Percentiles rank a stretch among this genome's conserved stretches.
Conservation (phyloP, 2,797 vertebrate genomes). For the Bucorvus abyssinicus region DNA sequence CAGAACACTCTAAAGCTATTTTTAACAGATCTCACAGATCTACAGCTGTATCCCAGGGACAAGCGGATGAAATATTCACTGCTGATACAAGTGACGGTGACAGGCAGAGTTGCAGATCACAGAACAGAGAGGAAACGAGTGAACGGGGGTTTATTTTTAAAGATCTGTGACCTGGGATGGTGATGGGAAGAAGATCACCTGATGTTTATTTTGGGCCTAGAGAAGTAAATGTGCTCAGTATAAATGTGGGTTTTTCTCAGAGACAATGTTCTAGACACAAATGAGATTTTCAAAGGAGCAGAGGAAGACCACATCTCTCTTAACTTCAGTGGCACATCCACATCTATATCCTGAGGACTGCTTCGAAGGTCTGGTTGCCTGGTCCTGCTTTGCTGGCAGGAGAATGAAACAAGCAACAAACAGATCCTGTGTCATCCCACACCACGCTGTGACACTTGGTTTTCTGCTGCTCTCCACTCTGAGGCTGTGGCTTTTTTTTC, state of each 20-base stretch:
- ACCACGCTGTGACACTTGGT: background rate
- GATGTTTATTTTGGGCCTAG: background rate
- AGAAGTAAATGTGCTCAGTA: background rate
- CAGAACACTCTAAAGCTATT: constrained; percentile 11
- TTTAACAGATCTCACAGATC: background rate
- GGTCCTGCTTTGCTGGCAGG: background rate
- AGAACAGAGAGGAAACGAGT: background rate
- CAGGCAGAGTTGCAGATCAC: background rate
- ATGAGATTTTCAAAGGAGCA: background rate
- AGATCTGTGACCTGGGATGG: background rate
- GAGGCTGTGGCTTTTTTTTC: background rate
- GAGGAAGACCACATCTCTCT: background rate
- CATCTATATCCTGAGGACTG: background rate
- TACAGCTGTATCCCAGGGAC: constrained; percentile 14
- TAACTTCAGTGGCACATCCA: background rate
- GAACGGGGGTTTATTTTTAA: background rate
- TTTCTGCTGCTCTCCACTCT: background rate
- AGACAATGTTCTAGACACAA: background rate
- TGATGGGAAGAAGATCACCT: background rate
- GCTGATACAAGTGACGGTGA: background rate
- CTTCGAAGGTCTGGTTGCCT: background rate
- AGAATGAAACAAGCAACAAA: background rate
- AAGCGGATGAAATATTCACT: background rate
- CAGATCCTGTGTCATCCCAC: background rate
- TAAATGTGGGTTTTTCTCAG: background rate